Conservation (phyloP, 2,113 vertebrate species). For the Cygnus atratus region DNA sequence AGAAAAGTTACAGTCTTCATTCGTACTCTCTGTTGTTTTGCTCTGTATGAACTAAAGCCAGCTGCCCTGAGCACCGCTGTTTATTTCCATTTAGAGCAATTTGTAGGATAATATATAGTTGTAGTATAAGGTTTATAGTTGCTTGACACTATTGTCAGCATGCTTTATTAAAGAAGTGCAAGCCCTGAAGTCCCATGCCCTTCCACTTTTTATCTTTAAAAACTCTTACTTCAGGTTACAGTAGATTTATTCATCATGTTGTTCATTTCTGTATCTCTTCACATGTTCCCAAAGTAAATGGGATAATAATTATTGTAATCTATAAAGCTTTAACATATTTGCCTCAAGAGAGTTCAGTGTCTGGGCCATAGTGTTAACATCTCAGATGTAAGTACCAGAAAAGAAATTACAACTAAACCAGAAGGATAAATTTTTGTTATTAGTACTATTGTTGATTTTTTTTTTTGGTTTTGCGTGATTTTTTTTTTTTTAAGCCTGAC, state of each 20-base stretch:
- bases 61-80: not conserved
- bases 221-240: not conserved
- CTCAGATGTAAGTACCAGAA: not conserved
- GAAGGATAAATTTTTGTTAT: not conserved
- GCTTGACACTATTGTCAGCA: not conserved
- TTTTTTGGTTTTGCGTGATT: too few relatives aligned
- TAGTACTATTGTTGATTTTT: not conserved
- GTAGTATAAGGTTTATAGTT: not conserved
- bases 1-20: not conserved
- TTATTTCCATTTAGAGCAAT: conserved; percentile 25
- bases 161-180: not conserved
- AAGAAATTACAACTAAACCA: not conserved
- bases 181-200: not conserved
- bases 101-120: not conserved
- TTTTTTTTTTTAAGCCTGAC: not conserved
- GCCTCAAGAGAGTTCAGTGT: not conserved
- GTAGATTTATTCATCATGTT: not conserved
- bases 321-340: conserved; percentile 15
- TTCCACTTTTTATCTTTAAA: not conserved
- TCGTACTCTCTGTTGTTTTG: not conserved
- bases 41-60: not conserved
- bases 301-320: conserved; percentile 1
- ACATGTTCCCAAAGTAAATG: not conserved
- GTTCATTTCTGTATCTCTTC: not conserved
- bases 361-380: not conserved